Evolutionary conservation across 2,888 invertebrate species (phyloP).

Genomic region (Sinelater perroti): DNA sequence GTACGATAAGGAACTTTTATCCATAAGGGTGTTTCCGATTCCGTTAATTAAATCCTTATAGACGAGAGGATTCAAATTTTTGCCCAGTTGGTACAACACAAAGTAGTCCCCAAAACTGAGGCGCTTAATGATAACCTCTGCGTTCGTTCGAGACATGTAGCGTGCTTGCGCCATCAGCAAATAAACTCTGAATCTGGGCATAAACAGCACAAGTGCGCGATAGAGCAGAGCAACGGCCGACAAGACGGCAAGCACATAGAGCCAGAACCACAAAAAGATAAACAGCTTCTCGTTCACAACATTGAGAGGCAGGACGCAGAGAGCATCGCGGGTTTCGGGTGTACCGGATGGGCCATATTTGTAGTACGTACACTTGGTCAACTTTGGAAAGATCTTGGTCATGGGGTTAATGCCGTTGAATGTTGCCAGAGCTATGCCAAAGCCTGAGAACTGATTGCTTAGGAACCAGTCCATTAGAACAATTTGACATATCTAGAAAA

Average conservation of each 20-base stretch:
- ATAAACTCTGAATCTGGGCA: slow-evolving; percentile 67
- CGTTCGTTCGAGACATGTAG: slow-evolving; percentile 63
- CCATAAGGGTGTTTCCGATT: slow-evolving; percentile 38
- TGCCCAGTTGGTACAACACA: slow-evolving; percentile 76
- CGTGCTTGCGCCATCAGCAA: slow-evolving; percentile 71
- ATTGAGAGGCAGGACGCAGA: slow-evolving; percentile 81
- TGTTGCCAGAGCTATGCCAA: slow-evolving; percentile 66
- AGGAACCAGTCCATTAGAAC: slow-evolving; percentile 73
- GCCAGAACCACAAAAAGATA: slow-evolving; percentile 79
- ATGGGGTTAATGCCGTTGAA: slow-evolving; percentile 65
- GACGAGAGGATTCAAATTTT: slow-evolving; percentile 76
- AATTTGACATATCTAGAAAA: slow-evolving; percentile 68
- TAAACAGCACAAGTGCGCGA: slow-evolving; percentile 66
- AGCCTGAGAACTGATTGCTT: slow-evolving; percentile 68
- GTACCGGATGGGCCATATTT: slow-evolving; percentile 69
- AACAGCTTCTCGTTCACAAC: slow-evolving; percentile 84
- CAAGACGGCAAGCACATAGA: slow-evolving; percentile 69
- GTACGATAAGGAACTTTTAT: slow-evolving; percentile 40
- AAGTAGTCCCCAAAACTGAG: slow-evolving; percentile 81
- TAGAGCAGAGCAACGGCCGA: slow-evolving; percentile 73
- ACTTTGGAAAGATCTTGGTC: slow-evolving; percentile 74
- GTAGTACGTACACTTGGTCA: slow-evolving; percentile 71
- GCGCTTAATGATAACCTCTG: slow-evolving; percentile 62
- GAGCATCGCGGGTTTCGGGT: slow-evolving; percentile 66
- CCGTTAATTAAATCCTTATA: slow-evolving; percentile 69